Evolutionary conservation across 2,888 invertebrate species (phyloP), one percentile per base, ranked within the genome.

Genomic region (Autographa pulchrina): DNA sequence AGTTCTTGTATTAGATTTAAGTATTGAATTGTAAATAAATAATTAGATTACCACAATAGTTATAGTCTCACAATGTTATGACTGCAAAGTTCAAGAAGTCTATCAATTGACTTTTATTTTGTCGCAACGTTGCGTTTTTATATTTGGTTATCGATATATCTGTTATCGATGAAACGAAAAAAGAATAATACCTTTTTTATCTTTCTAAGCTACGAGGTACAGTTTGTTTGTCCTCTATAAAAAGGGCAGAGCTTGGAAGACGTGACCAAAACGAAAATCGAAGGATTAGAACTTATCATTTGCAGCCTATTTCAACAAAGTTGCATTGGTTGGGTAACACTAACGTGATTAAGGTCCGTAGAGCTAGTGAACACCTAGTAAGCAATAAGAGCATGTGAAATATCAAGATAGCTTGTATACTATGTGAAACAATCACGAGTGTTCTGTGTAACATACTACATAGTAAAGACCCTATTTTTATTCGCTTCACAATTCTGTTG

Each of bases 271-370:
- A 5, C 20, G 54, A 13, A 11, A 13, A 16, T 48, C 48, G 20
- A 56, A 25, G 20, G 7, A 25, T 56, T 56, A 25, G 54, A 25
- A 56, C 54, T 56, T 56, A 56, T 56, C 20, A 56, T 25, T 56
- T 56, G 54, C 54, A 20, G 25, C 54, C 54, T 25, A 13, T 20
- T 25, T 56, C 25, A 56, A 25, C 54, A 54, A 52, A 20, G 54
- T 54, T 25, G 25, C 25, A 25, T 25, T 25, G 25, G 25, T 25
- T 54, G 54, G 54, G 54, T 25, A 56, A 20, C 20, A 25, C 54
- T 56, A 25, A 56, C 25, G 25, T 56, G 54, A 56, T 56, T 56
- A 25, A 25, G 25, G 54, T 56, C 54, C 25, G 54, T 38, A 11
- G 38, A 35, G 35, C 35, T 35, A 35, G 35, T 4, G 35, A 35